A percentile compares a stretch with the other conserved stretches of the same genome.
These are phyloP conservation scores for Ptilodon capucinus DNA, from an alignment of 2,888 invertebrate genomes.

Conservation along the genomic window DNA sequence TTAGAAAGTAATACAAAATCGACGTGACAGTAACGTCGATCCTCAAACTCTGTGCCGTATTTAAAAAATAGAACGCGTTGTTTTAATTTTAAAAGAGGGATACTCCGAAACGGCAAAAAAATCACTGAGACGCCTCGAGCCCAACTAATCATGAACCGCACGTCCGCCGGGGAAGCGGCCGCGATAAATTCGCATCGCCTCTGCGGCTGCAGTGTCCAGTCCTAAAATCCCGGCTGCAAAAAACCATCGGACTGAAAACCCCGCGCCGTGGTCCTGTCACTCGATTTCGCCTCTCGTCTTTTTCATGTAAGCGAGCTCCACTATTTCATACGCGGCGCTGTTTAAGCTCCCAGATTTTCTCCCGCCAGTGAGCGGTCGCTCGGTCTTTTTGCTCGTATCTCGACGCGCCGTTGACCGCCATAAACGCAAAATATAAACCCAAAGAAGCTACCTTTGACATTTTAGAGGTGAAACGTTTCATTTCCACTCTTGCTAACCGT, in stretches of 20 bases:
- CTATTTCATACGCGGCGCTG: conserved; percentile 81
- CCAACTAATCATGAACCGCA: conserved; percentile 71
- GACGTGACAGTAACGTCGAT: too few species aligned
- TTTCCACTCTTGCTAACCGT: conserved; percentile 63
- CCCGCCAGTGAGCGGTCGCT: conserved; percentile 68
- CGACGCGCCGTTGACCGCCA: conserved; percentile 75
- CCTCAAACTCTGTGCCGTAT: not conserved
- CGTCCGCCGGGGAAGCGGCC: conserved; percentile 52
- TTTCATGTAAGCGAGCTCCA: conserved; percentile 81
- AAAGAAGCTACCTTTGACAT: conserved; percentile 80
- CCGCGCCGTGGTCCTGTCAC: conserved; percentile 77
- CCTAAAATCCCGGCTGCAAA: conserved; percentile 72
- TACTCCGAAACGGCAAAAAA: conserved; percentile 40
- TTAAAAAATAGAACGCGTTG: not conserved
- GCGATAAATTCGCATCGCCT: conserved; percentile 73
- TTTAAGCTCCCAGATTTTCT: conserved; percentile 82
- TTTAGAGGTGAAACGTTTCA: conserved; percentile 76
- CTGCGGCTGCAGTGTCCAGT: conserved; percentile 63
- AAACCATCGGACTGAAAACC: conserved; percentile 76
- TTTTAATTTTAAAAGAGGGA: conserved; percentile 16
- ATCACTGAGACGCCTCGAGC: conserved; percentile 49
- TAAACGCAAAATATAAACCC: conserved; percentile 81
- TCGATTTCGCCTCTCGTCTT: conserved; percentile 81
- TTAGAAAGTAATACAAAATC: too few species aligned
- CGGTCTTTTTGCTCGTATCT: conserved; percentile 72